Base-by-base conservation (phyloP, 2,113 vertebrate species). In the Sporophila hypoxantha region DNA sequence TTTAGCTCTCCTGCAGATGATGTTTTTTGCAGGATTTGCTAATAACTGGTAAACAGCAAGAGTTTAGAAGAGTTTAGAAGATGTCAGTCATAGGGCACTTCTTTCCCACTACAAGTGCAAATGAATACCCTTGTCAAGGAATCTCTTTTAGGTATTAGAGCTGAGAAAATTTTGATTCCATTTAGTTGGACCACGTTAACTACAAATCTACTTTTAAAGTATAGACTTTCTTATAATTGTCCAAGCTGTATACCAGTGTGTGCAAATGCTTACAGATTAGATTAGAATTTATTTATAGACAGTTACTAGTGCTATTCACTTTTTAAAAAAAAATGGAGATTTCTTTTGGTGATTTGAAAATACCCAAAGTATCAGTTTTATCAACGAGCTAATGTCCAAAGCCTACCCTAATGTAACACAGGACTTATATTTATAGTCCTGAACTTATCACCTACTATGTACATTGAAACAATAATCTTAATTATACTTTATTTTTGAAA, bases 341-440 rank as follows among this genome's bases (percentile, higher is more conserved):
- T 53, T 74, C 36, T 56, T 67, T 66, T 26, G 22, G 12, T 85
- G 12, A 39, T 66, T n/a, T 50, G 29, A 67, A 61, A 52, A 42
- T 69, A 32, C 22, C 23, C 32, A 55, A 64, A 77, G 21, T 30
- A 39, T 73, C 23, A 42, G 1, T 61, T 19, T 82, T 77, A 65
- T 17, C 29, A 49, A 50, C 2, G 7, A 62, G 5, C 27, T 56
- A 27, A 47, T 0, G 9, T 37, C 25, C 13, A 67, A 42, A 80
- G 14, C 17, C 12, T 41, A 8, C 0, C 2, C 9, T 85, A 26
- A 12, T 46, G 4, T 81, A 49, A 73, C 4, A 23, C 3, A 27
- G 1, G 4, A 11, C 21, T 71, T 30, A 16, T 25, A 9, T 50
- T 74, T 82, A 13, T 44, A 20, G 3, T 60, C 10, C 14, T 74